A percentile compares a stretch with the other conserved stretches of the same genome.
These are phyloP conservation scores for Glaucomys volans DNA, from an alignment of 2,113 vertebrate genomes.

Conservation along the genomic window DNA sequence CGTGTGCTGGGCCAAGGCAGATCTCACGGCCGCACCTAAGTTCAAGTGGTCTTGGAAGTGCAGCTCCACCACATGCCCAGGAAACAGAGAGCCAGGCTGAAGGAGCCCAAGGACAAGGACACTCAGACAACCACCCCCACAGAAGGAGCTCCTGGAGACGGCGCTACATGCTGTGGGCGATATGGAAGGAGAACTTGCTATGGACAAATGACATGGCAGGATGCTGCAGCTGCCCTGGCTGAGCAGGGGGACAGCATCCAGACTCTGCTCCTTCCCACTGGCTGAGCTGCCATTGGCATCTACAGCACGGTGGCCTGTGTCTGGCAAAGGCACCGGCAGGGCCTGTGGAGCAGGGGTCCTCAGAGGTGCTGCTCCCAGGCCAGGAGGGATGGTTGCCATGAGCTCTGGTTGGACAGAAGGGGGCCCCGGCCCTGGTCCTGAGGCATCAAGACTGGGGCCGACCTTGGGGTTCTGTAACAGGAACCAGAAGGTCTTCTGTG, in stretches of 20 bases:
- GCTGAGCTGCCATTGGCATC: no score
- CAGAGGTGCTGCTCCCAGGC: neutral
- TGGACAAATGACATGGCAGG: no score
- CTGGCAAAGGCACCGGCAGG: neutral
- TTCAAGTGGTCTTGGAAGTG: neutral
- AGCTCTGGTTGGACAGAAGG: neutral
- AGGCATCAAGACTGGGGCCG: neutral
- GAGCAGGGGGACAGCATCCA: neutral
- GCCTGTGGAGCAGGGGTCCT: neutral
- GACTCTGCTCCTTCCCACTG: neutral
- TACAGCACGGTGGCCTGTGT: no score
- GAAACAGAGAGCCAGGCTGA: fast-evolving
- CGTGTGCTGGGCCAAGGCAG: no score
- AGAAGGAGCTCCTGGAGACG: fast-evolving
- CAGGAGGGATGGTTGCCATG: neutral
- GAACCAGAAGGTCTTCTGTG: neutral
- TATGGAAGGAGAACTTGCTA: no score
- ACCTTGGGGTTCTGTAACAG: neutral
- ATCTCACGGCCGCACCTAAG: fast-evolving
- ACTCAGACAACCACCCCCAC: fast-evolving
- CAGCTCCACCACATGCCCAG: fast-evolving
- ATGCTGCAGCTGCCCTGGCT: fast-evolving
- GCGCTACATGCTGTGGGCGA: no score
- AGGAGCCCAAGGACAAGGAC: fast-evolving
- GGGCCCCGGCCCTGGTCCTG: fast-evolving